Percentiles rank a stretch among this genome's conserved stretches.
These are phyloP conservation scores for Sericinus montela DNA, from an alignment of 2,888 invertebrate genomes.

Conservation along the genomic window DNA sequence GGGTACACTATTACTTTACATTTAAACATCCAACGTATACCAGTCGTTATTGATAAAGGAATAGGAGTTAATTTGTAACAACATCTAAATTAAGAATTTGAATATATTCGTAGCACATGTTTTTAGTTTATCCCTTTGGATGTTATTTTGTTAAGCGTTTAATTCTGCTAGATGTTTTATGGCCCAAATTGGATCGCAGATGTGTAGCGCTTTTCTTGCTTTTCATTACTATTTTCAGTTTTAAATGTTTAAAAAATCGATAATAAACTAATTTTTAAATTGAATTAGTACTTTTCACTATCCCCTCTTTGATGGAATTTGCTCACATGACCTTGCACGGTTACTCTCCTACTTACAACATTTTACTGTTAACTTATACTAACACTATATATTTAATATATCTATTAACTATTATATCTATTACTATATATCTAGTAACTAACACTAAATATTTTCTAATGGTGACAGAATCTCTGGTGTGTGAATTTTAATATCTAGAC, in stretches of 20 bases:
- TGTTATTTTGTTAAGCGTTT: conserved; percentile 47
- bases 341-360: no score
- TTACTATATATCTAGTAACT: no score
- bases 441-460: no score
- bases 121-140: conserved; percentile 39
- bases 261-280: no score
- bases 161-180: conserved; percentile 38
- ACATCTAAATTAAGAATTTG: conserved; percentile 25
- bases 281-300: no score
- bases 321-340: no score
- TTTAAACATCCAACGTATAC: conserved; percentile 3
- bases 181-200: conserved; percentile 30
- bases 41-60: conserved; percentile 24
- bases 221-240: not conserved
- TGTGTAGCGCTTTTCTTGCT: not conserved
- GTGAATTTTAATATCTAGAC: no score
- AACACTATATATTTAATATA: no score
- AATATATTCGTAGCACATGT: conserved; percentile 29
- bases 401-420: no score
- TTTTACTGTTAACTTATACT: no score
- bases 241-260: not conserved
- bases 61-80: conserved; percentile 29
- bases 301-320: no score
- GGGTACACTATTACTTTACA: conserved; percentile 14
- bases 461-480: no score